A percentile compares a stretch with the other conserved stretches of the same genome.
These are phyloP conservation scores for Ferrisia virgata DNA, from an alignment of 2,888 invertebrate species.

Conservation along the genomic window DNA sequence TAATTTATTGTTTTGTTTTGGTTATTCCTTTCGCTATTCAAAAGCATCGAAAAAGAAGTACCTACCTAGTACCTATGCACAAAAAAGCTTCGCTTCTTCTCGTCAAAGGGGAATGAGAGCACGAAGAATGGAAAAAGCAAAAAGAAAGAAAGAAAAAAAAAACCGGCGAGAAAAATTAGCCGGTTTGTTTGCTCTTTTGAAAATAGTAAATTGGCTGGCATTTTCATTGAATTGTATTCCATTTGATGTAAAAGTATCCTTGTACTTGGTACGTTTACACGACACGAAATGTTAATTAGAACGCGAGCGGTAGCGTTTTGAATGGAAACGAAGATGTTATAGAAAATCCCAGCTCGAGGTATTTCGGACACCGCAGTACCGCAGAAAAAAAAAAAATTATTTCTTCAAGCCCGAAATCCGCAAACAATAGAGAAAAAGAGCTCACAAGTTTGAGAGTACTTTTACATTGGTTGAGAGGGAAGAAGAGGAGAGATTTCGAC, in stretches of 20 bases:
- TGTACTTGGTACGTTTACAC: not conserved
- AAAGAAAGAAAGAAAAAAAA: not conserved
- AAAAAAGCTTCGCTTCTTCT: not conserved
- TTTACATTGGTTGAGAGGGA: not conserved
- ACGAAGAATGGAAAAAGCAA: too few relatives aligned
- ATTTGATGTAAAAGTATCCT: constrained; percentile 9
- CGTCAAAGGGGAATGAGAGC: not conserved
- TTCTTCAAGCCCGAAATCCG: not conserved
- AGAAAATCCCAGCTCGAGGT: not conserved
- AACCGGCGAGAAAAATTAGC: constrained; percentile 8
- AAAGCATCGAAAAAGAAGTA: not conserved
- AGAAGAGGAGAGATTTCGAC: not conserved
- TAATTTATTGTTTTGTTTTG: not conserved
- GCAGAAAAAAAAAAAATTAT: not conserved
- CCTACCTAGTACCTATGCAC: not conserved
- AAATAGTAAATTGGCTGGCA: constrained; percentile 5
- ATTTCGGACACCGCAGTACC: not conserved
- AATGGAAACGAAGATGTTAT: not conserved
- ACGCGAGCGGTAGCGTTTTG: not conserved
- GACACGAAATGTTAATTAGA: constrained; percentile 9
- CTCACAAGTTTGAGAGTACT: not conserved
- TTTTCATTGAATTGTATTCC: constrained; percentile 5
- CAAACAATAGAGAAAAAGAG: not conserved
- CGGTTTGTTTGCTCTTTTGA: constrained; percentile 1
- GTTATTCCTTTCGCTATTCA: not conserved